Percentiles rank a stretch among this genome's conserved stretches.
These are phyloP conservation scores for Paratilapia polleni DNA, from an alignment of 2,113 vertebrate genomes.

Conservation along the genomic window DNA sequence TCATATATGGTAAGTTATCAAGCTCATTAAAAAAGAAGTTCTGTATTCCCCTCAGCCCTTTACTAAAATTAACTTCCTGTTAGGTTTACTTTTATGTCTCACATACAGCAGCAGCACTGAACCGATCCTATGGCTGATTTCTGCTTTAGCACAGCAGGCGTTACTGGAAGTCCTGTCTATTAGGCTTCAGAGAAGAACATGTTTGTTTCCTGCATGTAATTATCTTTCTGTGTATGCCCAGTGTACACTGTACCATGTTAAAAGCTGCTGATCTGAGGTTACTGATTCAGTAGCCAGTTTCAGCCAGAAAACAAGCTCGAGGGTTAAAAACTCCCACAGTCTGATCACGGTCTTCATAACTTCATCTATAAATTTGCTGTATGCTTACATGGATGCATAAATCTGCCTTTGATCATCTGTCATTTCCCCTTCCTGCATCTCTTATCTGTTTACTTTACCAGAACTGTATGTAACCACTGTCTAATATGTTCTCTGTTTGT, in stretches of 20 bases:
- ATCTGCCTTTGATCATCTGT: not conserved
- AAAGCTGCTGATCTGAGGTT: not conserved
- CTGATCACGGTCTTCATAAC: too few relatives aligned
- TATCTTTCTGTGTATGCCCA: not conserved
- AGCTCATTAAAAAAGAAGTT: rapidly evolving
- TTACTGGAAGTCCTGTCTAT: not conserved
- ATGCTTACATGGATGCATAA: too few relatives aligned
- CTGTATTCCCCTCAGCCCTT: not conserved
- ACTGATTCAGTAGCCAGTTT: not conserved
- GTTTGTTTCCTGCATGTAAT: too few relatives aligned
- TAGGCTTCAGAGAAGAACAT: not conserved
- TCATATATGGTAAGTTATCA: not conserved
- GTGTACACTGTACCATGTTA: not conserved
- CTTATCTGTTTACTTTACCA: not conserved
- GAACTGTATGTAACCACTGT: not conserved
- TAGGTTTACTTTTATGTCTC: not conserved
- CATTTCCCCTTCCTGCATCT: not conserved
- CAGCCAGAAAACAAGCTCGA: rapidly evolving
- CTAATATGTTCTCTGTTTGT: too few relatives aligned
- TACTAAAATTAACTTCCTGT: not conserved
- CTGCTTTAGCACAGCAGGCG: too few relatives aligned
- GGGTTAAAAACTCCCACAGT: not conserved
- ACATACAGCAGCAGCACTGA: not conserved
- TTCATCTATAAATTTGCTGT: not conserved
- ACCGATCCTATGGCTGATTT: rapidly evolving